Conservation (phyloP, 23 tunicate genomes). For the Trididemnum clinides region DNA sequence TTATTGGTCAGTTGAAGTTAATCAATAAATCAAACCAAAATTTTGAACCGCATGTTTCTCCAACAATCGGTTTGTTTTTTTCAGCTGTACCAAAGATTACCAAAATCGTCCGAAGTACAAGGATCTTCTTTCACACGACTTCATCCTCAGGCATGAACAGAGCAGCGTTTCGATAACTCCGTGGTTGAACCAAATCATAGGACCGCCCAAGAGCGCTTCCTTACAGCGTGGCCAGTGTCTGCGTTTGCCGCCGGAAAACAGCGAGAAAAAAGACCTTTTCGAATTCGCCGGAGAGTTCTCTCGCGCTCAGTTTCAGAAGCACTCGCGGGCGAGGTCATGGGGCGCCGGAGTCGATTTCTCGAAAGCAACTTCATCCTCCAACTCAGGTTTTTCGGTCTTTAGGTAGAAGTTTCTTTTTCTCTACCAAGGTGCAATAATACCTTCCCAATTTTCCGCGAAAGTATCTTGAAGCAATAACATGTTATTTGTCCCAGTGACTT, state of each 20-base stretch:
- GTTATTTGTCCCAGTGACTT: too few relatives aligned
- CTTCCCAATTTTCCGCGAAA: not conserved
- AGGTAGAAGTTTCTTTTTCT: constrained; percentile 7
- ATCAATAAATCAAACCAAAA: too few relatives aligned
- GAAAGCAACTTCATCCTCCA: constrained; percentile 3
- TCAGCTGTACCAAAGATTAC: constrained; percentile 85
- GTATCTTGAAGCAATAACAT: too few relatives aligned
- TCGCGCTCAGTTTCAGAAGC: constrained; percentile 55
- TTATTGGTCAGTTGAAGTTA: too few relatives aligned
- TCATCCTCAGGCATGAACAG: constrained; percentile 48
- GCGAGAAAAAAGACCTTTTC: constrained; percentile 47
- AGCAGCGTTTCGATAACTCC: constrained; percentile 50
- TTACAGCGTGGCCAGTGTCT: constrained; percentile 22
- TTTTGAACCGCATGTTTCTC: too few relatives aligned
- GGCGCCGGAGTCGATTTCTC: constrained; percentile 27
- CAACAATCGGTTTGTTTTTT: not conserved
- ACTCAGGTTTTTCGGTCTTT: not conserved
- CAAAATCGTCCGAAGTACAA: constrained; percentile 85
- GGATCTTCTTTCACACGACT: constrained; percentile 78
- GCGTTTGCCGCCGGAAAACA: not conserved
- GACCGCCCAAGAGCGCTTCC: constrained; percentile 24
- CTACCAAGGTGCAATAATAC: not conserved
- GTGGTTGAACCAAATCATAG: constrained; percentile 49
- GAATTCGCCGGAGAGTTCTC: constrained; percentile 64
- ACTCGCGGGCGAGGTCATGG: constrained; percentile 45